A percentile compares a stretch with the other conserved stretches of the same genome.
Conservation (phyloP, 2,888 invertebrate species). For the Parapristionchus giblindavisi region DNA sequence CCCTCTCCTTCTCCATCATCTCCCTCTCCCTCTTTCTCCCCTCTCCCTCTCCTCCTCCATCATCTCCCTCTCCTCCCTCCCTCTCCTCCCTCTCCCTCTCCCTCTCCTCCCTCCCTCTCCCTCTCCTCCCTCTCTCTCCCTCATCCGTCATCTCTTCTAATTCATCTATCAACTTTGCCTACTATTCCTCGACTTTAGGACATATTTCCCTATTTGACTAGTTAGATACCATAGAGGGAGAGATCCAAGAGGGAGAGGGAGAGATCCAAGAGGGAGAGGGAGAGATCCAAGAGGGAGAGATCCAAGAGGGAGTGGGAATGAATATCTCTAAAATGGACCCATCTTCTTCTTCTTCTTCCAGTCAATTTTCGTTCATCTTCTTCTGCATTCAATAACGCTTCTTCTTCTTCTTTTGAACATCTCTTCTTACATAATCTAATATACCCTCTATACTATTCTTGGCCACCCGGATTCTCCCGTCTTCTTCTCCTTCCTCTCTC, state of each 20-base stretch:
- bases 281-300: too few species aligned
- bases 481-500: too few species aligned
- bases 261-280: too few species aligned
- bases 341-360: not conserved
- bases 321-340: too few species aligned
- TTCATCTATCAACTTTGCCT: too few species aligned
- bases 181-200: too few species aligned
- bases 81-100: conserved; percentile 13
- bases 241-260: too few species aligned
- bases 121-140: not conserved
- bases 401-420: not conserved
- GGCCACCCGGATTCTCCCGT: too few species aligned
- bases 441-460: too few species aligned
- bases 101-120: not conserved
- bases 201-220: too few species aligned
- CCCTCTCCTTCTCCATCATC: not conserved
- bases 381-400: not conserved
- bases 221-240: too few species aligned
- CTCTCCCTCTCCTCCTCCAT: not conserved
- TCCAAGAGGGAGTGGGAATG: too few species aligned
- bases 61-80: conserved; percentile 5
- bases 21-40: not conserved
- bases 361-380: not conserved
- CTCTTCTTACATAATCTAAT: not conserved
- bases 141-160: not conserved